A percentile compares a stretch with the other conserved stretches of the same genome.
These are phyloP conservation scores for Garrulus glandarius DNA, from an alignment of 2,797 vertebrate genomes.

Conservation along the genomic window DNA sequence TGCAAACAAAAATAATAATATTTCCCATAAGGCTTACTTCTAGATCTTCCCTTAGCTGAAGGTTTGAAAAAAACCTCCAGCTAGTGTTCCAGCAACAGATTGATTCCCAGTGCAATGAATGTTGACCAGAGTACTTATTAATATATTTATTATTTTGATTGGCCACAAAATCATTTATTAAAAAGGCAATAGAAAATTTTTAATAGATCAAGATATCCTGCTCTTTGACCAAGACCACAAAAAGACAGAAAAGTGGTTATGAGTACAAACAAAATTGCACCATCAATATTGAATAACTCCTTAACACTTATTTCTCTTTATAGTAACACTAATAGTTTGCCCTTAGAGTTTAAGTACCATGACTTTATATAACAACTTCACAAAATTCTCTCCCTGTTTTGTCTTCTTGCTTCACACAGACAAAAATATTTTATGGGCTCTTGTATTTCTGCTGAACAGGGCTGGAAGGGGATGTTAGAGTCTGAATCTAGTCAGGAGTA, in stretches of 20 bases:
- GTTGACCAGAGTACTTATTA: not conserved
- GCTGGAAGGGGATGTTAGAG: rapidly evolving
- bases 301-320: not conserved
- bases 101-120: not conserved
- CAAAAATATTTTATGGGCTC: not conserved
- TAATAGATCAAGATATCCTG: not conserved
- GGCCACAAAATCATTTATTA: not conserved
- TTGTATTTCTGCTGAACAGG: not conserved
- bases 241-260: not conserved
- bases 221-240: not conserved
- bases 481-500: not conserved
- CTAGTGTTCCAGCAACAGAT: not conserved
- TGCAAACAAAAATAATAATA: not conserved
- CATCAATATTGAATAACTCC: not conserved
- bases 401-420: not conserved
- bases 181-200: not conserved
- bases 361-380: not conserved
- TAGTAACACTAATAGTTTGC: not conserved
- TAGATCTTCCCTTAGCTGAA: not conserved
- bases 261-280: not conserved
- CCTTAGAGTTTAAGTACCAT: not conserved
- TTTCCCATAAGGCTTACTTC: not conserved
- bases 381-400: not conserved
- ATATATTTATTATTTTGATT: not conserved
- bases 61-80: not conserved